Evolutionary conservation across 2,797 vertebrate genomes (phyloP).

Genomic region (Poeciliopsis infans): DNA sequence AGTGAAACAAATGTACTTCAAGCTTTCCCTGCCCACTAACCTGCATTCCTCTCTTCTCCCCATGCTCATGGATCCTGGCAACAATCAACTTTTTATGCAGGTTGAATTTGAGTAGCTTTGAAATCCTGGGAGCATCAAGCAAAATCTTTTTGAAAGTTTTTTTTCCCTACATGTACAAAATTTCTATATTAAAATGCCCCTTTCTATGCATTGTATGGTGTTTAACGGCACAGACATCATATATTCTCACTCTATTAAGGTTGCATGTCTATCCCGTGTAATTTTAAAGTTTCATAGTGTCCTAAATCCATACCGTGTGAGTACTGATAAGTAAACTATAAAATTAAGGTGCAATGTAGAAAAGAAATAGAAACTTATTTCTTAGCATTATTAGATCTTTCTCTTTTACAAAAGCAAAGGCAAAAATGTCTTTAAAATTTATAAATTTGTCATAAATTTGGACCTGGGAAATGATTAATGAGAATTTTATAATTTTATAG

Average conservation of each 20-base stretch:
- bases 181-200: not conserved
- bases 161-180: not conserved
- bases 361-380: not conserved
- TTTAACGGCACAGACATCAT: not conserved
- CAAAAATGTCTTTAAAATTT: not conserved
- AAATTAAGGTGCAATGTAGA: not conserved
- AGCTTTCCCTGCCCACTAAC: conserved; percentile 62
- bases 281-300: not conserved
- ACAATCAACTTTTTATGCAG: conserved; percentile 20
- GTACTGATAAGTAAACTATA: not conserved
- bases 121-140: conserved; percentile 5
- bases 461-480: not conserved
- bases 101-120: conserved; percentile 28
- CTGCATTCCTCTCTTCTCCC: conserved; percentile 54
- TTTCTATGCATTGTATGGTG: not conserved
- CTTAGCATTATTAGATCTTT: not conserved
- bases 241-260: not conserved
- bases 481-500: not conserved
- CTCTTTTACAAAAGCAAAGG: not conserved
- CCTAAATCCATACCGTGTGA: not conserved
- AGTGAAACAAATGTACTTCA: conserved; percentile 61
- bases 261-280: not conserved
- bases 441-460: not conserved
- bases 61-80: conserved; percentile 49
- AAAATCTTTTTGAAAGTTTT: not conserved